Percentiles rank a stretch among this genome's conserved stretches.
Conservation (phyloP, 2,888 invertebrate species). For the Tupiocoris notatus region DNA sequence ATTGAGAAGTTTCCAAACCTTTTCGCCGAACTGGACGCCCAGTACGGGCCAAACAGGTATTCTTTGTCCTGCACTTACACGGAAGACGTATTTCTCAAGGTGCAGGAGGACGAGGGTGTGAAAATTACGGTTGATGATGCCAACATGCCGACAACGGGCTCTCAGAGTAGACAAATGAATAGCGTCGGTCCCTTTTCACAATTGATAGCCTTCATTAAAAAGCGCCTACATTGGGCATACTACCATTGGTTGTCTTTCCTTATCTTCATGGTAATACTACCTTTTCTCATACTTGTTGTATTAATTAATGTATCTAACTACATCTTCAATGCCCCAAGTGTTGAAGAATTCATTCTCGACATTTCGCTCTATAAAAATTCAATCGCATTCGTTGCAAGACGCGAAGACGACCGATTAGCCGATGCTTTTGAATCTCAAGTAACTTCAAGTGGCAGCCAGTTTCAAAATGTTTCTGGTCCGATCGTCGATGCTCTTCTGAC, state of each 20-base stretch:
- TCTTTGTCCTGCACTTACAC: constrained; percentile 84
- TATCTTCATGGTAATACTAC: not conserved
- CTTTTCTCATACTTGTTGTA: not conserved
- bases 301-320: not conserved
- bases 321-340: not conserved
- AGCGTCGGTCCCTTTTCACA: too few relatives aligned
- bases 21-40: constrained; percentile 64
- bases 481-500: not conserved
- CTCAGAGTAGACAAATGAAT: not conserved
- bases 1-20: constrained; percentile 59
- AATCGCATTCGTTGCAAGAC: not conserved
- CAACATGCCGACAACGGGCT: not conserved
- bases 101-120: constrained; percentile 30
- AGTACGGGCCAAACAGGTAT: constrained; percentile 65
- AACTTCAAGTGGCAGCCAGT: not conserved
- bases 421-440: not conserved
- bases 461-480: not conserved
- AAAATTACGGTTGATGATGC: not conserved
- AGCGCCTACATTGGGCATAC: not conserved
- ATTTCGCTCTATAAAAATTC: not conserved
- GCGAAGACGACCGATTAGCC: not conserved
- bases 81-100: constrained; percentile 85
- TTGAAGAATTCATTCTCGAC: not conserved
- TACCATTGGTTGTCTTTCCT: not conserved
- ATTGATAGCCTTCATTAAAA: not conserved